Conservation (phyloP, 1,140 invertebrate genomes). For the Panagrolaimus sp. region DNA sequence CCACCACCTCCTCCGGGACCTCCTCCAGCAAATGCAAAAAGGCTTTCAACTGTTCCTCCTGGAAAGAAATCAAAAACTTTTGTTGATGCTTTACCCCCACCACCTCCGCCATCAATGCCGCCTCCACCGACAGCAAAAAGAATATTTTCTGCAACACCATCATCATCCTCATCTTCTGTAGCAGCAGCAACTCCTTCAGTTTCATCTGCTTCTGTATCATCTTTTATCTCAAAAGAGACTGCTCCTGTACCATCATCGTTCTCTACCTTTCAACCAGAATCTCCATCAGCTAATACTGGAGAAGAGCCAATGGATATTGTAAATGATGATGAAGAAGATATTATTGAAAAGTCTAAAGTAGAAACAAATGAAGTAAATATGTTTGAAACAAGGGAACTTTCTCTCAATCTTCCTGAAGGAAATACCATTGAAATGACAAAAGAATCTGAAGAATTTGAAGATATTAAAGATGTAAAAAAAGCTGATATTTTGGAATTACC, state of each 20-base stretch:
- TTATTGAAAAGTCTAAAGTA: neutral
- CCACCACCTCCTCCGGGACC: constrained; percentile 22
- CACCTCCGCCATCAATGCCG: neutral
- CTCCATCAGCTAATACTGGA: neutral
- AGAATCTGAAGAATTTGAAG: too few species aligned
- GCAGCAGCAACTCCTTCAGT: neutral
- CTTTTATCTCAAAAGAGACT: neutral
- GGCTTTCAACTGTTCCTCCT: constrained; percentile 8
- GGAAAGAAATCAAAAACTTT: constrained; percentile 20
- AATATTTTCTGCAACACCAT: neutral
- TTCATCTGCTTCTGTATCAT: constrained; percentile 10
- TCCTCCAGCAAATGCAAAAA: constrained; percentile 7
- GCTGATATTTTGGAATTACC: neutral
- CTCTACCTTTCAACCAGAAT: neutral
- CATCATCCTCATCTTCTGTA: neutral
- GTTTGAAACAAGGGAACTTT: neutral
- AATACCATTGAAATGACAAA: neutral
- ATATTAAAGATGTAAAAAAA: neutral
- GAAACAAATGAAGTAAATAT: neutral
- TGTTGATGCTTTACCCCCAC: constrained; percentile 8
- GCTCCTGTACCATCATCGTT: constrained; percentile 22
- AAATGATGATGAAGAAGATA: constrained; percentile 19
- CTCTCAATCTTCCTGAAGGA: neutral
- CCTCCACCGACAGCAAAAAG: constrained; percentile 15
- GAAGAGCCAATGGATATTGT: constrained; percentile 14